A percentile compares a stretch with the other conserved stretches of the same genome.
phyloP scores from a whole-genome alignment of 2,888 invertebrate species.

The Chrysolina haemoptera region DNA sequence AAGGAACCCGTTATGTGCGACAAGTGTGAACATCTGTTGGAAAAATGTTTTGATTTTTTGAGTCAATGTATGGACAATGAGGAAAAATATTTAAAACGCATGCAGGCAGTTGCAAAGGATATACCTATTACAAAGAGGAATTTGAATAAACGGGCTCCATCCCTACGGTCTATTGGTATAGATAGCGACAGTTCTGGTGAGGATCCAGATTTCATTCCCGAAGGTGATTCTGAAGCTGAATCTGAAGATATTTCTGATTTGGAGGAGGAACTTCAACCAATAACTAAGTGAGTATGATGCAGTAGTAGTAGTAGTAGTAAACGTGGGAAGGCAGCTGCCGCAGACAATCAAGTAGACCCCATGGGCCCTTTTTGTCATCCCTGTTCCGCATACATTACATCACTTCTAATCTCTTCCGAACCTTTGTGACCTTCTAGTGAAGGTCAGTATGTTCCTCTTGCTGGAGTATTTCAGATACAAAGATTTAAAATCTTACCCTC shows the following conservation, averaged over 20 bases:
- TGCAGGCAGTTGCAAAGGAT: background rate
- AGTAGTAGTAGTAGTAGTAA: too few species aligned
- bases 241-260: slow-evolving; percentile 20
- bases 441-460: too few species aligned
- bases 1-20: slow-evolving; percentile 26
- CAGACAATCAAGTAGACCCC: too few species aligned
- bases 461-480: too few species aligned
- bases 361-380: too few species aligned
- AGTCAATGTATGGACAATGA: slow-evolving; percentile 13
- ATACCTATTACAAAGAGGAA: background rate
- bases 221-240: background rate
- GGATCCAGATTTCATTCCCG: slow-evolving; percentile 25
- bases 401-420: too few species aligned
- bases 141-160: background rate
- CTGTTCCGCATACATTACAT: too few species aligned
- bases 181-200: slow-evolving; percentile 2
- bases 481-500: too few species aligned
- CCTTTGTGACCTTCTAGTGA: too few species aligned
- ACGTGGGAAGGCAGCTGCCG: too few species aligned
- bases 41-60: slow-evolving; percentile 19
- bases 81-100: slow-evolving; percentile 2
- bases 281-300: slow-evolving; percentile 2
- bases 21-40: slow-evolving; percentile 14
- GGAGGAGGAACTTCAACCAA: background rate
- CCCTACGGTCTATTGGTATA: background rate